Conservation (phyloP, 2,113 vertebrate genomes). For the Crotalus viridis region DNA sequence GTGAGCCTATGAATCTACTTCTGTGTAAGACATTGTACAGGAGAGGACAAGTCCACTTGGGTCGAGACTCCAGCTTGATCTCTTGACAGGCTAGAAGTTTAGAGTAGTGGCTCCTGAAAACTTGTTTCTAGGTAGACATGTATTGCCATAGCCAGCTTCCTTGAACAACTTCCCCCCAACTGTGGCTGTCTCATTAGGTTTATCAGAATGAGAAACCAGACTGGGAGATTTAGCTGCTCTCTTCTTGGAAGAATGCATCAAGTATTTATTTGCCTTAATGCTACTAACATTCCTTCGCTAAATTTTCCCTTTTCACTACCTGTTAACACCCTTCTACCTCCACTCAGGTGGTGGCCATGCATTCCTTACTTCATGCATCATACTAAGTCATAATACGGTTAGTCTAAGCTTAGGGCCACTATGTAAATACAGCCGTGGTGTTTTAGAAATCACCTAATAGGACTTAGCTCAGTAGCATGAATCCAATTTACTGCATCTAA, state of each 20-base stretch:
- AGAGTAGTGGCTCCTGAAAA: neutral
- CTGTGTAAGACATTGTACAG: neutral
- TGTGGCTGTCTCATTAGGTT: neutral
- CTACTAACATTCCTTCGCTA: neutral
- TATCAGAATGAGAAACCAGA: neutral
- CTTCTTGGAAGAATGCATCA: neutral
- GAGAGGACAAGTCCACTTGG: neutral
- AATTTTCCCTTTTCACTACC: neutral
- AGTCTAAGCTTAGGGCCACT: neutral
- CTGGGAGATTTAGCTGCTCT: neutral
- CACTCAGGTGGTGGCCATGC: neutral
- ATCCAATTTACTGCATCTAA: neutral
- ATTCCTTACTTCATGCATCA: neutral
- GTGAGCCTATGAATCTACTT: neutral
- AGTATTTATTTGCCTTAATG: neutral
- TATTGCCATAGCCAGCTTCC: neutral
- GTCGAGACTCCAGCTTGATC: neutral
- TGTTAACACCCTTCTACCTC: neutral
- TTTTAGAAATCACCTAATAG: neutral
- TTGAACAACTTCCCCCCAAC: neutral
- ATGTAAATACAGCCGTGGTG: neutral
- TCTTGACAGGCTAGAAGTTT: neutral
- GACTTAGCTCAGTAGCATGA: neutral
- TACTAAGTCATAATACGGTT: neutral
- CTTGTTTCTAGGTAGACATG: neutral